A percentile compares a stretch with the other conserved stretches of the same genome.
These are phyloP conservation scores for Sebastiscus albofasciatus DNA, from an alignment of 2,797 vertebrate species.

Conservation along the genomic window DNA sequence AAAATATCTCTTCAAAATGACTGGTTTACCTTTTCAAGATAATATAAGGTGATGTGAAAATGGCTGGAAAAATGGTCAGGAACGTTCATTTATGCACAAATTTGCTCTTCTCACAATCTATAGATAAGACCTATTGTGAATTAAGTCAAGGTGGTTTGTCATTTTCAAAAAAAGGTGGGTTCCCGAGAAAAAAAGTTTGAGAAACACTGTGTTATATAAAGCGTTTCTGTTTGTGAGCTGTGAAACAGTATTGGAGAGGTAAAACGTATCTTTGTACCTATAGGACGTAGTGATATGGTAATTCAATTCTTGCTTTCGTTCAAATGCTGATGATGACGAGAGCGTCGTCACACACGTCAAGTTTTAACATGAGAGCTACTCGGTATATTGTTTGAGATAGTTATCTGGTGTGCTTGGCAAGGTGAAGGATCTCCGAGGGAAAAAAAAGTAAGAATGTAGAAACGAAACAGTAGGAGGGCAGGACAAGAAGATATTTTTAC, in stretches of 20 bases:
- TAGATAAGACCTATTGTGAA: background rate
- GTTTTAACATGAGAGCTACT: background rate
- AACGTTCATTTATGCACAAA: background rate
- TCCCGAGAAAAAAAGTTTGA: background rate
- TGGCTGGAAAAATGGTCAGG: no score
- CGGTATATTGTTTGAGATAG: background rate
- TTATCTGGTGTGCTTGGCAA: background rate
- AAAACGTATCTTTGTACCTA: background rate
- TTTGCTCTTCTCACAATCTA: background rate
- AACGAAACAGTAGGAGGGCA: background rate
- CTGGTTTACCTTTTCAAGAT: background rate
- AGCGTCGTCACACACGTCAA: background rate
- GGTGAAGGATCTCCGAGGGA: background rate
- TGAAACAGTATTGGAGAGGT: background rate
- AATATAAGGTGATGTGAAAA: background rate
- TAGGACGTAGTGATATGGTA: background rate
- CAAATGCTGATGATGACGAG: background rate
- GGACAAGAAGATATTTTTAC: slow-evolving; percentile 76
- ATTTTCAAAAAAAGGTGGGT: background rate
- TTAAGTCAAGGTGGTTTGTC: rapidly evolving
- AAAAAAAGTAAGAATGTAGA: background rate
- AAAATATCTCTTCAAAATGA: background rate
- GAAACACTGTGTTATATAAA: background rate
- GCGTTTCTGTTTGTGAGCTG: background rate
- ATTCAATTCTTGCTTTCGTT: background rate